These are phyloP conservation scores for Cephus rjabovi DNA, from an alignment of 2,888 invertebrate species.

Conservation along the genomic window DNA sequence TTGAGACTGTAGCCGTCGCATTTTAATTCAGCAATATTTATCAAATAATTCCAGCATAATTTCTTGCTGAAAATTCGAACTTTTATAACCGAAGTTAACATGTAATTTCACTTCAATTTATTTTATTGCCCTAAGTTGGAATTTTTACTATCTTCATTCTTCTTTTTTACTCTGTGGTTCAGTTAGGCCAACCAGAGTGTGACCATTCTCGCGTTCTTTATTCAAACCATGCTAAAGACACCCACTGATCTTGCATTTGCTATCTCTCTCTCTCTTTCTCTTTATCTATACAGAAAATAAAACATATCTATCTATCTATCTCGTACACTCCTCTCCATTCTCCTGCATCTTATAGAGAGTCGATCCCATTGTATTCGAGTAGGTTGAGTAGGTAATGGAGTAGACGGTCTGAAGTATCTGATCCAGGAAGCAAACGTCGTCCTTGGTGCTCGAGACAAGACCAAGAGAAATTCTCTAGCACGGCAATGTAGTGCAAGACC, in stretches of 20 bases:
- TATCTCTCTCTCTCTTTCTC: neutral
- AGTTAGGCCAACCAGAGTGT: conserved; percentile 34
- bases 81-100: too few species aligned
- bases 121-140: too few species aligned
- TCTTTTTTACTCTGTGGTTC: neutral
- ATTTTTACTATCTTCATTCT: too few species aligned
- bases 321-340: neutral
- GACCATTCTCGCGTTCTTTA: conserved; percentile 33
- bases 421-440: neutral
- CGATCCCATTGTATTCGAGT: neutral
- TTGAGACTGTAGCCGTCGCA: too few species aligned
- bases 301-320: neutral
- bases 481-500: neutral
- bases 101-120: too few species aligned
- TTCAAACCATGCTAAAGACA: neutral
- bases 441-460: neutral
- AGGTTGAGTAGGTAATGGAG: neutral
- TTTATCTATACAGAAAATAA: too few species aligned
- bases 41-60: rapidly evolving
- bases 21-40: too few species aligned
- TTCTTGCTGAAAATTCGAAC: too few species aligned
- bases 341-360: neutral
- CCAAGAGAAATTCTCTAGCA: neutral
- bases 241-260: neutral
- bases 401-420: neutral